Evolutionary conservation across 2,113 vertebrate genomes (phyloP), one percentile per base, ranked within the genome.

Genomic region (Pholis gunnellus): DNA sequence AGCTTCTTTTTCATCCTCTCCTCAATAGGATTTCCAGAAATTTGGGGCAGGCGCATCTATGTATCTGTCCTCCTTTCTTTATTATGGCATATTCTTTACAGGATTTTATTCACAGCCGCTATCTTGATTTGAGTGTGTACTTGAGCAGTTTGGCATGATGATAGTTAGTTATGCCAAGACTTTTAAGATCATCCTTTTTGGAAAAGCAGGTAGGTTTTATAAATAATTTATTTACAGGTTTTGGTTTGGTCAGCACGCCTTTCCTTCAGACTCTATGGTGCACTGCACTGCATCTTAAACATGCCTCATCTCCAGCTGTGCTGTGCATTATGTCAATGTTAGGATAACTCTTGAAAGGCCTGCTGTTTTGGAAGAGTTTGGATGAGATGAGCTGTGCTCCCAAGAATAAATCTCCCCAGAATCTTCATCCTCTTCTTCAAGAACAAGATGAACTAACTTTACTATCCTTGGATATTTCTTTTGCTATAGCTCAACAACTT

Each of bases 21-120:
- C 64, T 80, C 60, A 75, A 67, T 31, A 72, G 70, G 75, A 79
- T 86, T 79, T 67, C 52, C 44, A 25, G 54, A 80, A 69, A 77
- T 57, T 52, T 70, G 65, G 81, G 42, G 48, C 69, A 81, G 56
- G 69, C 46, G 36, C 31, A 46, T 70, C 50, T 14, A 70, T 64
- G 46, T 48, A 63, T 59, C 40, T 59, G 36, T 72, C 57, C 69
- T 80, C 9, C n/a, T 66, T 68, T 78, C 50, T 57, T 75, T 20
- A n/a, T 48, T 27, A 8, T 38, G 36, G 44, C 34, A 18, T 61
- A 17, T 17, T 72, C 70, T 71, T 46, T 79, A 25, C 7, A 56
- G 44, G 48, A 64, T 75, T 75, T 54, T 36, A 40, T 48, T 77
- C 38, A 46, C 29, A 72, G 29, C 29, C 22, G 61, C 14, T 11